phyloP scores from a whole-genome alignment of 1,140 invertebrate species.

The Hyles euphorbiae region DNA sequence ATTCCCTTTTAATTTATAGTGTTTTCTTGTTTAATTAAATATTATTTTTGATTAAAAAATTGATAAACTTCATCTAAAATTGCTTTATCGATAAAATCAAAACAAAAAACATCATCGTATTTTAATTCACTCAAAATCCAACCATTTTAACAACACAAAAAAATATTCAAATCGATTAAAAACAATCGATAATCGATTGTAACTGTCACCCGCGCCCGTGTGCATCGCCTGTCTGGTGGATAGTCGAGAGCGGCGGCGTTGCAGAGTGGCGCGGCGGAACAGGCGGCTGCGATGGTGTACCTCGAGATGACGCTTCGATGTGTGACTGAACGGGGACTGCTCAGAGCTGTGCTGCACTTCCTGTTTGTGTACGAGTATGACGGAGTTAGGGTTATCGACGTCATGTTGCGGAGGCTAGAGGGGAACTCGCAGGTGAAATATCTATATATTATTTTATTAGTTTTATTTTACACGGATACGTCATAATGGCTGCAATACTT shows the following conservation, averaged over 20 bases:
- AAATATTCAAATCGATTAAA: no score
- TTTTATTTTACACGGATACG: neutral
- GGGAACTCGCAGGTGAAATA: slow-evolving; percentile 81
- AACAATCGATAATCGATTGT: no score
- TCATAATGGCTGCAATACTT: neutral
- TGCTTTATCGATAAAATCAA: no score
- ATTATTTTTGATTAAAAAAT: no score
- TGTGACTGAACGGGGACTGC: slow-evolving; percentile 88
- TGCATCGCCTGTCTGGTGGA: slow-evolving; percentile 34
- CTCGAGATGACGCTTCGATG: slow-evolving; percentile 92
- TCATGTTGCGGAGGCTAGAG: slow-evolving; percentile 84
- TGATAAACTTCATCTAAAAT: no score
- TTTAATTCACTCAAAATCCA: no score
- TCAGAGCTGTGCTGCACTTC: slow-evolving; percentile 90
- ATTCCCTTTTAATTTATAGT: no score
- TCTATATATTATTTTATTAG: neutral
- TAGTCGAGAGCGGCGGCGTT: slow-evolving; percentile 73
- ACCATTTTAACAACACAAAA: no score
- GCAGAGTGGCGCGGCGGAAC: slow-evolving; percentile 88
- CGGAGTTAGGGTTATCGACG: slow-evolving; percentile 85
- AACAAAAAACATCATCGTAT: no score
- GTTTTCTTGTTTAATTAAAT: no score
- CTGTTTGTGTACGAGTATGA: slow-evolving; percentile 91
- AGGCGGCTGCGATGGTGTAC: slow-evolving; percentile 94
- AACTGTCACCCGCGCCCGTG: slow-evolving; percentile 39